Evolutionary conservation across 2,888 invertebrate species (phyloP), one percentile per base, ranked within the genome.

Genomic region (Drosophila cognata): DNA sequence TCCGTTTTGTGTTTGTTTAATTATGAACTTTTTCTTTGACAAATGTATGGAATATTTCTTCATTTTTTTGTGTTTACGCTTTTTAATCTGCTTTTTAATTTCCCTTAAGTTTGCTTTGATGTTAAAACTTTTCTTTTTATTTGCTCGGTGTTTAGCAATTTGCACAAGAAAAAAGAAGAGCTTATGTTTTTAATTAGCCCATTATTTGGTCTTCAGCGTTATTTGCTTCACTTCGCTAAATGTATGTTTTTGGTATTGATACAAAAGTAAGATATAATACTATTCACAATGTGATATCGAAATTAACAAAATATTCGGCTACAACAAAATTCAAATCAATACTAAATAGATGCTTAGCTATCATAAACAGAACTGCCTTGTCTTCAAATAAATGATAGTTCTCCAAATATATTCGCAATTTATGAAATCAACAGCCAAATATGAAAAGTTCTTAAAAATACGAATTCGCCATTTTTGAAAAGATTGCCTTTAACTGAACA

Each of bases 1-100:
- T 84, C 82, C 73, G 73, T 89, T 89, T 89, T 89, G 79, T 87
- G 83, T 89, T 89, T 88, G 89, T 82, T 88, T 88, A 88, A 88
- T 88, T 88, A 88, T 74, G 77, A 86, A 84, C 86, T 84, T 87
- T 85, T 84, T 86, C 82, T 71, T 84, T 82, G 86, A 79, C 84
- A 84, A 85, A 77, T 81, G 72, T 70, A 78, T 73, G 79, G 62
- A 70, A 69, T 48, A 74, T 55, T 72, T 63, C 60, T 57, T 61
- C 21, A 21, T 28, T 61, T 38, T 65, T 33, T 33, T 48, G 55
- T 41, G 31, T 57, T 58, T 51, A 68, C 53, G 66, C 58, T 81
- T 80, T 84, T 75, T 89, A 89, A 89, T 89, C 89, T 88, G 82
- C 69, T 71, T 84, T 81, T 89, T 89, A 84, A 84, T 88, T 88